phyloP scores from a whole-genome alignment of 2,888 invertebrate species.

The Pterostichus madidus region DNA sequence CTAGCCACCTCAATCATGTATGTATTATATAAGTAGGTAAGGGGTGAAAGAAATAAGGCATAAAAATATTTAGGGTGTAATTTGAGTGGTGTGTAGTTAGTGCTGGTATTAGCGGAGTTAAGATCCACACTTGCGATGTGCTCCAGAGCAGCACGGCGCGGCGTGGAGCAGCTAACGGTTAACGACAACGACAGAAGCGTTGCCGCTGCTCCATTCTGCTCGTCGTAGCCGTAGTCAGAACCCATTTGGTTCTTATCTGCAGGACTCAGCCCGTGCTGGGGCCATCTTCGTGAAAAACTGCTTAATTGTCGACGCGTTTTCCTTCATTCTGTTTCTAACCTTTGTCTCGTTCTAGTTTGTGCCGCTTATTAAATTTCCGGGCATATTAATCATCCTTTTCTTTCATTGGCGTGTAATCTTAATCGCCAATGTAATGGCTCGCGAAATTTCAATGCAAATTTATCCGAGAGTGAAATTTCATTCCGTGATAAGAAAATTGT shows the following conservation, averaged over 20 bases:
- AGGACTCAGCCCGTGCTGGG: constrained; percentile 67
- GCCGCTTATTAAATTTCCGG: constrained; percentile 68
- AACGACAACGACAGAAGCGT: too few relatives aligned
- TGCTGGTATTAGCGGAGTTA: too few relatives aligned
- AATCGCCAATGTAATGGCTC: constrained; percentile 71
- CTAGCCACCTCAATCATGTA: too few relatives aligned
- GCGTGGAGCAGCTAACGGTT: too few relatives aligned
- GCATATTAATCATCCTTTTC: constrained; percentile 72
- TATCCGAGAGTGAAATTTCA: constrained; percentile 71
- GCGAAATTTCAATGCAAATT: constrained; percentile 72
- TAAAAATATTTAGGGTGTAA: too few relatives aligned
- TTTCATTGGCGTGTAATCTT: constrained; percentile 72
- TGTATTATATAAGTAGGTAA: too few relatives aligned
- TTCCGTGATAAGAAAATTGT: constrained; percentile 69
- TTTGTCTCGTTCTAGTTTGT: constrained; percentile 66
- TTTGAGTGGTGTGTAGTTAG: too few relatives aligned
- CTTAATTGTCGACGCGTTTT: constrained; percentile 70
- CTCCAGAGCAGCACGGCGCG: too few relatives aligned
- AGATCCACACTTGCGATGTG: too few relatives aligned
- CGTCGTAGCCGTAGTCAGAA: neutral
- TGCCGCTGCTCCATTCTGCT: neutral
- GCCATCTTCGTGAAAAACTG: constrained; percentile 69
- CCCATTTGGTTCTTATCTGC: constrained; percentile 68
- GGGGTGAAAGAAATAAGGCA: too few relatives aligned
- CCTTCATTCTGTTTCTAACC: constrained; percentile 58